These are phyloP conservation scores for Callorhinus ursinus DNA, from an alignment of 2,113 vertebrate species.

Conservation along the genomic window DNA sequence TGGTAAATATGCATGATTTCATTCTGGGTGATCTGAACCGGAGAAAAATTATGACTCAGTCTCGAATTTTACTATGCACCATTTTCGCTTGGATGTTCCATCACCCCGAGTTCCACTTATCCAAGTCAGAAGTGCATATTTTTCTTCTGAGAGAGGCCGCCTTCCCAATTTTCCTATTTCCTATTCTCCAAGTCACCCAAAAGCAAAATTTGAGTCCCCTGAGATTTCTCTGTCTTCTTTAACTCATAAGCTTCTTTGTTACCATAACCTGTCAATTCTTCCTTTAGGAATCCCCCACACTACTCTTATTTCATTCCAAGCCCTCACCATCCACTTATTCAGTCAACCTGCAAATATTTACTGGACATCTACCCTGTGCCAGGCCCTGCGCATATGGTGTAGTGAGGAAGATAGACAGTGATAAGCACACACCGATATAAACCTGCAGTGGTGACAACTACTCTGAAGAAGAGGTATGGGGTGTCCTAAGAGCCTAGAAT, in stretches of 20 bases:
- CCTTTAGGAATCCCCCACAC: neutral
- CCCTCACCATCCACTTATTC: neutral
- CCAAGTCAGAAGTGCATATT: neutral
- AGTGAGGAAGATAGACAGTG: neutral
- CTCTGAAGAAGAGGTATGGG: neutral
- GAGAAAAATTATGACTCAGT: conserved; percentile 40
- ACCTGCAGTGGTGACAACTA: neutral
- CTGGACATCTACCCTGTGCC: neutral
- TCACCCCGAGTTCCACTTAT: neutral
- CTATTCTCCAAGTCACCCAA: neutral
- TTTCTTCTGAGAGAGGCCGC: conserved; percentile 15
- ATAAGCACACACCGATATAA: neutral
- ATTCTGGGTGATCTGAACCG: conserved; percentile 13
- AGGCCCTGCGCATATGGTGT: neutral
- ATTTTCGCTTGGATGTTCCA: conserved; percentile 31
- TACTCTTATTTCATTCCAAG: neutral
- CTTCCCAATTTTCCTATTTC: conserved; percentile 16
- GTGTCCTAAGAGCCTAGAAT: neutral
- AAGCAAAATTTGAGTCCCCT: neutral
- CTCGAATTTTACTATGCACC: conserved; percentile 17
- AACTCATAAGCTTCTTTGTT: conserved; percentile 15
- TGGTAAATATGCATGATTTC: conserved; percentile 54
- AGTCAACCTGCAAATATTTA: neutral
- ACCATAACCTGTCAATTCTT: neutral
- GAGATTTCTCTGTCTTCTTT: conserved; percentile 6